These are phyloP conservation scores for Silvanus unidentatus DNA, from an alignment of 2,888 invertebrate genomes.

Conservation along the genomic window DNA sequence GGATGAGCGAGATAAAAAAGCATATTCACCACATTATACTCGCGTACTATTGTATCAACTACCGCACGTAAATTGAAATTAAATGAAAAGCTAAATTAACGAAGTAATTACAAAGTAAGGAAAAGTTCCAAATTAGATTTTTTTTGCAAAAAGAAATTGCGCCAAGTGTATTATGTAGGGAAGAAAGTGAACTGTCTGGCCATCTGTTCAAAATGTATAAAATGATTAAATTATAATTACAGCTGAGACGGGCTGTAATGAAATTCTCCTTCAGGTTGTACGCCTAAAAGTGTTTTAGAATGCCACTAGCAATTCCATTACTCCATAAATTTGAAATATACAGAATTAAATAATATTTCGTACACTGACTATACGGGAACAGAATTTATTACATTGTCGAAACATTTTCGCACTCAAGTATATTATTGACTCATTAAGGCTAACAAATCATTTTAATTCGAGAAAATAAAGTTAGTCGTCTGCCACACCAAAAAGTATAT, in stretches of 20 bases:
- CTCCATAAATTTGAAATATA: slow-evolving; percentile 14
- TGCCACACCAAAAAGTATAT: too few relatives aligned
- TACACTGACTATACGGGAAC: too few relatives aligned
- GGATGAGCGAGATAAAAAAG: too few relatives aligned
- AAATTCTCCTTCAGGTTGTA: slow-evolving; percentile 30
- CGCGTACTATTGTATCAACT: background rate
- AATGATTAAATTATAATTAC: slow-evolving; percentile 35
- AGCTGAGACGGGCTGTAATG: slow-evolving; percentile 26
- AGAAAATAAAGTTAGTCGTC: too few relatives aligned
- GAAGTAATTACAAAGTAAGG: slow-evolving; percentile 23
- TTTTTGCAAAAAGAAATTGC: slow-evolving; percentile 17
- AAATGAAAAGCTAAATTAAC: slow-evolving; percentile 20
- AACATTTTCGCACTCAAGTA: too few relatives aligned
- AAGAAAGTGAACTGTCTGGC: slow-evolving; percentile 28
- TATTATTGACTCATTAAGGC: too few relatives aligned
- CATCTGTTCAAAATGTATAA: slow-evolving; percentile 31
- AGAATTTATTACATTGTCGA: too few relatives aligned
- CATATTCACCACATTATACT: too few relatives aligned
- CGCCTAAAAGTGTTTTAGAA: slow-evolving; percentile 20
- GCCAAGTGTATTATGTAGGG: slow-evolving; percentile 22
- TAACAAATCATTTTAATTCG: too few relatives aligned
- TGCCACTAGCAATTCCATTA: slow-evolving; percentile 11
- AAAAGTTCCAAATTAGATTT: slow-evolving; percentile 24
- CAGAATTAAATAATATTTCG: slow-evolving; percentile 3
- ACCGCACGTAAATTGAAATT: slow-evolving; percentile 3